Base-by-base conservation (phyloP, 2,113 vertebrate genomes). In the Tragelaphus imberbis region DNA sequence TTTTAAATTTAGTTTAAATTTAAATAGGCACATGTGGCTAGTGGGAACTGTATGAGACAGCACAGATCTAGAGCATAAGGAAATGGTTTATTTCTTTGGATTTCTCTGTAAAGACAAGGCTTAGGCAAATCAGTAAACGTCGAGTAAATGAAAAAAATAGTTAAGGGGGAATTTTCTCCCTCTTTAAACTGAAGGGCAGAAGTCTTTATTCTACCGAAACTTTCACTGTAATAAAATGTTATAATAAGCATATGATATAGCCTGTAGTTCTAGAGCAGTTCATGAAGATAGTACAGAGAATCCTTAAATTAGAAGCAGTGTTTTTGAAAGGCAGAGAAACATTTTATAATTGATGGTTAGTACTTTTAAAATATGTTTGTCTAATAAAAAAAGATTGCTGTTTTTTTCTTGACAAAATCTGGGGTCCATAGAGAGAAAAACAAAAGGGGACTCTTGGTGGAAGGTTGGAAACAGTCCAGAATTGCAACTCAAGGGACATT, bases 121-220 rank as follows among this genome's bases (percentile, higher is more conserved):
- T 71, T 90, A 77, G 61, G 30, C 44, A 61, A 84, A 79, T 81
- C 40, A 86, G 6, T 49, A 77, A 95, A 84, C 33, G 23, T 6
- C 51, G n/a, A 59, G 51, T 93, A 86, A n/a, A 82, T 82, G 71
- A 93, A 88, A 97, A 86, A 40, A 91, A 92, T 91, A 51, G 77
- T 82, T 86, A 80, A 94, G 53, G 33, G 56, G 47, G 5, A 58
- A 58, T 68, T 40, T 55, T 27, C 21, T 27, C 23, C 5, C 16
- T 27, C 11, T 56, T 84, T 65, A 82, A 88, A n/a, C 68, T 58
- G 8, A 27, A 30, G 27, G 59, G 30, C 21, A 88, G 16, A 94
- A 82, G 75, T 63, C 61, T 77, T 81, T 82, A 63, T 59, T 87
- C 28, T 80, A 84, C 21, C 2, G 11, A 17, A 44, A 88, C 55